Evolutionary conservation across 2,113 vertebrate species (phyloP), one percentile per base, ranked within the genome.

Genomic region (Polyodon spathula): DNA sequence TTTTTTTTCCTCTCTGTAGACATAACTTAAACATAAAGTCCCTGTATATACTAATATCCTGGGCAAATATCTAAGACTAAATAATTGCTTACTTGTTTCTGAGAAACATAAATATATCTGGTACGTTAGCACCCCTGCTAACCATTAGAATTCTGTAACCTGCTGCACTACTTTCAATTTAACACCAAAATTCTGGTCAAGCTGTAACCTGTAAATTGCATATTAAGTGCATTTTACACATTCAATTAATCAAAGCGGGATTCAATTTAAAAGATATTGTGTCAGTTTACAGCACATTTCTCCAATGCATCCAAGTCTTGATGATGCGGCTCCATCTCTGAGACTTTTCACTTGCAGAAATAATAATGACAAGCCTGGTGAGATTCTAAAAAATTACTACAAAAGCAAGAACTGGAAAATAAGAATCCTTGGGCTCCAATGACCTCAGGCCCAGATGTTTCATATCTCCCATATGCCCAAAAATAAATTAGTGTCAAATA

Each of bases 391-490:
- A 41, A 44, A 17, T 41, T 63, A 64, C 50, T 15, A 14, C n/a
- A 40, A 38, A 54, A 62, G 63, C 66, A 44, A 39, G 63, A 64
- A 60, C 52, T 56, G 61, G 46, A 58, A 57, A 48, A 43, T 54
- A 37, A n/a, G 12, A 8, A 14, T 60, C 57, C 40, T 58, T 57
- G 46, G 6, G 66, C 64, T 81, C 78, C 74, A 77, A 82, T 80
- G 78, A 77, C 81, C 77, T 83, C 79, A 80, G 76, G 68, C 80
- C 87, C 92, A 95, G 89, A 93, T 93, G 90, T 89, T 91, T 87
- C 83, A 82, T 82, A 86, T 86, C 84, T 81, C 80, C 84, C 89
- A 86, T 82, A 89, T 87, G 84, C 76, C 84, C 69, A 73, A 73
- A 70, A 85, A 80, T 75, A 80, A 86, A 88, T 73, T 73, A 77